Base-by-base conservation (phyloP, 2,113 vertebrate genomes). In the human region DNA sequence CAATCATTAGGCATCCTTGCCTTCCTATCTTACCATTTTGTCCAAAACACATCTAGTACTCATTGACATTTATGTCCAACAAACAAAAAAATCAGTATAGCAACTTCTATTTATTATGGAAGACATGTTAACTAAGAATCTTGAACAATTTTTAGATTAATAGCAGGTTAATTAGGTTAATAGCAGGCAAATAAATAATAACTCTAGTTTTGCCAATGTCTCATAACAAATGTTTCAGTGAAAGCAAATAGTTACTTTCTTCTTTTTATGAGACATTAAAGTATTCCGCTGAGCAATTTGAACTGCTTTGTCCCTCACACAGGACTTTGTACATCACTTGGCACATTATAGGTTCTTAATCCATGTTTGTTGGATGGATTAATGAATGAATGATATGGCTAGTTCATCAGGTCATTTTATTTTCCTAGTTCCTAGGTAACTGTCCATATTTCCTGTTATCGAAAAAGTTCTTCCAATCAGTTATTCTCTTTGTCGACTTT, bases 71-170 rank as follows among this genome's bases (percentile, higher is more conserved):
- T 43, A 66, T 57, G 83, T 97, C 17, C 8, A 96, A 64, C 4
- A 89, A 93, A 80, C 13, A 68, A 91, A 93, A 89, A 38, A 85
- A 38, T 32, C n/a, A 78, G n/a, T 68, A 68, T 16, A 89, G 9
- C 70, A 75, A 88, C 66, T 92, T 72, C 2, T 82, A 43, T 52
- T 96, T 75, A 64, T 48, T 70, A 68, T 84, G 20, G 16, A 8
- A 96, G 61, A 78, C 38, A 79, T 64, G 80, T 68, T 43, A 94
- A 75, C n/a, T 70, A 92, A 80, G 23, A 27, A 50, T 52, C 86
- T 38, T 64, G 75, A 81, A 86, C 3, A 72, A 64, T 30, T 66
- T 92, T 82, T 90, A 84, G 52, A 18, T 89, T 92, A 95, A 96
- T 18, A 70, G n/a, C 8, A 66, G 35, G 13, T 64, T 64, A 5